Evolutionary conservation across 2,888 invertebrate species (phyloP).

Genomic region (Omphaloscelis lunosa): DNA sequence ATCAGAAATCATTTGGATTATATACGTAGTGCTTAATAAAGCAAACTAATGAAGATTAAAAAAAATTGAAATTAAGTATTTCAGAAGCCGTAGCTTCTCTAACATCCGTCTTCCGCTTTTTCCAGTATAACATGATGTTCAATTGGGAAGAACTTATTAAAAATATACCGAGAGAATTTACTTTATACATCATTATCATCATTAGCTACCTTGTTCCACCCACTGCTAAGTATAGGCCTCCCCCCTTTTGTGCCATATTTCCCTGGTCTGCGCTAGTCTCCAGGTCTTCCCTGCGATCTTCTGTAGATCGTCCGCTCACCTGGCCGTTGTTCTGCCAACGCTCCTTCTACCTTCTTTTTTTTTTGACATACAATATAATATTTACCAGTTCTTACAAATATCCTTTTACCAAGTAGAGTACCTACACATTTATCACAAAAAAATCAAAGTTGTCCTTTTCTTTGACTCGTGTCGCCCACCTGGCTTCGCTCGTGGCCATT

Average conservation of each 20-base stretch:
- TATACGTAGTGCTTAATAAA: neutral
- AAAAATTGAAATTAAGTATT: neutral
- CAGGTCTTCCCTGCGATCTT: neutral
- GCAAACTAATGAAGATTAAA: too few relatives aligned
- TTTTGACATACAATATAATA: neutral
- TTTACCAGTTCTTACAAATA: neutral
- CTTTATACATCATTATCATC: neutral
- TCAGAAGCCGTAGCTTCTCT: neutral
- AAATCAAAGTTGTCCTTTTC: slow-evolving; percentile 6
- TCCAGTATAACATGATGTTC: neutral
- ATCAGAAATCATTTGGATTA: neutral
- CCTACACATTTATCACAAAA: slow-evolving; percentile 24
- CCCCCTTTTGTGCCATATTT: neutral
- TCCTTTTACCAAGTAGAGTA: neutral
- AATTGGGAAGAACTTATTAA: neutral
- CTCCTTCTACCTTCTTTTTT: neutral
- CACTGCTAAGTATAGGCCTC: neutral
- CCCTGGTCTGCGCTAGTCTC: neutral
- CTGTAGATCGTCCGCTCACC: neutral
- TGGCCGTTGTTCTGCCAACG: neutral
- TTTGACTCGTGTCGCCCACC: slow-evolving; percentile 64
- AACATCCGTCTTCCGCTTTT: neutral
- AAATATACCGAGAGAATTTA: neutral
- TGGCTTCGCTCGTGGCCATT: slow-evolving; percentile 59
- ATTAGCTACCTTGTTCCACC: neutral